Evolutionary conservation across 2,797 vertebrate species (phyloP), one percentile per base, ranked within the genome.

Genomic region (Sebastes hopkinsi): DNA sequence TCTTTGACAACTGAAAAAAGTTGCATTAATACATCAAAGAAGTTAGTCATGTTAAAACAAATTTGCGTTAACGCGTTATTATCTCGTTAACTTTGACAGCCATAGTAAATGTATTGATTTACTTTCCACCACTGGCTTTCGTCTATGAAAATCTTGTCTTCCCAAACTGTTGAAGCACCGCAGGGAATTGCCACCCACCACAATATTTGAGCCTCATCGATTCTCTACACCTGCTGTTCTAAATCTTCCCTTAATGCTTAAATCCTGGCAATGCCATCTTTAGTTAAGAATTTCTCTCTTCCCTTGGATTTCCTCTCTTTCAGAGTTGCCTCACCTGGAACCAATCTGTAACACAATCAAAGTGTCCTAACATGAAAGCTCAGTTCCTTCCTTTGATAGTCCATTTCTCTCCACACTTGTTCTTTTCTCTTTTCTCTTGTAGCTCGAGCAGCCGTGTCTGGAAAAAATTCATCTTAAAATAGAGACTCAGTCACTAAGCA

Each of bases 301-400:
- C 75, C 79, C 71, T 81, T 62, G 79, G 83, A 82, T 82, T 89
- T 87, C 86, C 85, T 84, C 74, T 79, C 72, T 82, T 83, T 69
- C 60, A 75, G 76, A 87, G 77, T 59, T 50, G 52, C 82, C 88
- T 94, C 94, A 95, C 96, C 96, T 97, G 95, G 96, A 97, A 97
- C 87, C 91, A 96, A 95, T 96, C 94, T 96, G 89, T 90, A 93
- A 92, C 94, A 94, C 81, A 93, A 92, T 93, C 94, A 93, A 93
- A 94, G 91, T 94, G 89, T 94, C 92, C 92, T 88, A 69, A 94
- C 93, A 60, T 90, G 94, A 96, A 96, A 96, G 93, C 93, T 84
- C 93, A 79, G 89, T 89, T 92, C 80, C 85, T 92, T 82, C 58
- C 90, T 96, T 95, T 95, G 94, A 95, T 94, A 94, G 89, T 89